Conservation (phyloP, 2,888 invertebrate species). For the Rhodophaea formosa region DNA sequence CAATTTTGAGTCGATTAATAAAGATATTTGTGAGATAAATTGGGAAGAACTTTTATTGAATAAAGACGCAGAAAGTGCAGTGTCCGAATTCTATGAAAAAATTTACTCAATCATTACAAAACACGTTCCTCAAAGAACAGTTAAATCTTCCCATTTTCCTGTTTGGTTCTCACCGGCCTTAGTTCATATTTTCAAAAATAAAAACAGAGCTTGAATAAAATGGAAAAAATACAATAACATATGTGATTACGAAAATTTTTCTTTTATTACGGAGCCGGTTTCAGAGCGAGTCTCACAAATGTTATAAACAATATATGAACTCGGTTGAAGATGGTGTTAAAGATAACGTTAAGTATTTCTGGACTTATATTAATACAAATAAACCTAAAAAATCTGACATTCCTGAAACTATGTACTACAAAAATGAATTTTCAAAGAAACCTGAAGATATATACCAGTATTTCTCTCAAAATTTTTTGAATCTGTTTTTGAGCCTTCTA, state of each 20-base stretch:
- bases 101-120: background rate
- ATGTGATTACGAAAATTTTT: slow-evolving; percentile 16
- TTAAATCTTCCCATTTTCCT: slow-evolving; percentile 1
- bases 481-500: background rate
- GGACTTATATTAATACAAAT: slow-evolving; percentile 15
- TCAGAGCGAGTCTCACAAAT: slow-evolving; percentile 18
- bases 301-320: slow-evolving; percentile 20
- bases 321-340: slow-evolving; percentile 21
- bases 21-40: background rate
- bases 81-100: slow-evolving; percentile 2
- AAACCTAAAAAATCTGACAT: background rate
- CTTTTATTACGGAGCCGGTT: slow-evolving; percentile 20
- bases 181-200: slow-evolving; percentile 15
- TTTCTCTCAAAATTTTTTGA: background rate
- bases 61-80: background rate
- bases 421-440: background rate
- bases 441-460: background rate
- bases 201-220: slow-evolving; percentile 20
- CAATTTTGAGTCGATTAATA: background rate
- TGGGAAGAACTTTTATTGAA: background rate
- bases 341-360: slow-evolving; percentile 25
- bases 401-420: background rate
- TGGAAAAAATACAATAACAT: slow-evolving; percentile 19
- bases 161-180: slow-evolving; percentile 6
- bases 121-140: slow-evolving; percentile 1